Evolutionary conservation across 2,113 vertebrate genomes (phyloP).

Genomic region (Todiramphus saurophagus): DNA sequence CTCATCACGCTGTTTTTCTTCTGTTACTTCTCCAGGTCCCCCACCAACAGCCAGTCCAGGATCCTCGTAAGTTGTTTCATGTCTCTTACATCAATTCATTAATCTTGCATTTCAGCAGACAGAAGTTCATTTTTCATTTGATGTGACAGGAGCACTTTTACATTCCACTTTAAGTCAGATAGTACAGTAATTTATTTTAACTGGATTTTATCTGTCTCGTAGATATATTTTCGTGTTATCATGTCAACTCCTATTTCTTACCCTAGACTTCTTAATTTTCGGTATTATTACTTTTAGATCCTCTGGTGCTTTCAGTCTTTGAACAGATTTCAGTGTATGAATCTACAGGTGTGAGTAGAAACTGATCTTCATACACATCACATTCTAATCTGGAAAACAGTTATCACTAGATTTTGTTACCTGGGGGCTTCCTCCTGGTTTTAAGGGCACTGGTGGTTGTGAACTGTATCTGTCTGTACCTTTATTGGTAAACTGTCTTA

Average conservation of each 20-base stretch:
- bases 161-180: slow-evolving; percentile 1
- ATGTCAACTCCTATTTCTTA: slow-evolving; percentile 22
- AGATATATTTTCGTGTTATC: background rate
- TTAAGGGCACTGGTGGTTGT: background rate
- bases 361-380: background rate
- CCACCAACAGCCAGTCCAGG: slow-evolving; percentile 90
- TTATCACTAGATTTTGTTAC: background rate
- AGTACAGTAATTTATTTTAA: background rate
- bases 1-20: slow-evolving; percentile 50
- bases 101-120: slow-evolving; percentile 30
- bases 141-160: background rate
- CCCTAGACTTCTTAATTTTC: slow-evolving; percentile 12
- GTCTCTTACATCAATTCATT: slow-evolving; percentile 35
- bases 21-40: slow-evolving; percentile 84
- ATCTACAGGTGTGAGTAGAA: background rate
- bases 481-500: background rate
- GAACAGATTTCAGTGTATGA: background rate
- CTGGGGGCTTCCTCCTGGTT: background rate
- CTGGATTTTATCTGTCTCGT: background rate
- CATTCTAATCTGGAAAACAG: background rate
- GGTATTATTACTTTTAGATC: background rate
- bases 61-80: slow-evolving; percentile 88
- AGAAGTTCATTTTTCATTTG: slow-evolving; percentile 37
- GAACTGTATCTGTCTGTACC: background rate
- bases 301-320: slow-evolving; percentile 1